Conservation (phyloP, 2,797 vertebrate species). For the Artibeus lituratus region DNA sequence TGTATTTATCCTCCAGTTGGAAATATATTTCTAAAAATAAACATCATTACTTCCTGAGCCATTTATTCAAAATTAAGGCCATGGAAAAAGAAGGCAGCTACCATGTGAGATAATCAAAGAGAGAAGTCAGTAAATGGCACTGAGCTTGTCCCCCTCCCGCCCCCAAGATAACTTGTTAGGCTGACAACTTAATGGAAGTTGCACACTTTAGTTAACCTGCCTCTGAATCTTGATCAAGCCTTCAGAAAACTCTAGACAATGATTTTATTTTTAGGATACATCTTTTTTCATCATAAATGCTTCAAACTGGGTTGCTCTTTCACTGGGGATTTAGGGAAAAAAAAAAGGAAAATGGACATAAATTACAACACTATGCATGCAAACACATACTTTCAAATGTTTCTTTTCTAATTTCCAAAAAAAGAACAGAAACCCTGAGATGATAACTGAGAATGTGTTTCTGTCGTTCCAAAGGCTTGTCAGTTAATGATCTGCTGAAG, state of each 20-base stretch:
- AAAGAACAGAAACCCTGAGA: background rate
- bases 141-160: background rate
- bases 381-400: slow-evolving; percentile 10
- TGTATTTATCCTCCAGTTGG: background rate
- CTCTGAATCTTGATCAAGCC: slow-evolving; percentile 70
- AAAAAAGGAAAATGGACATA: slow-evolving; percentile 53
- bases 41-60: background rate
- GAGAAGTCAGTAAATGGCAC: background rate
- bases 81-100: background rate
- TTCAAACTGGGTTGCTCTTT: slow-evolving; percentile 73
- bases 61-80: background rate
- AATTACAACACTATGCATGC: background rate
- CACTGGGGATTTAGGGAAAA: slow-evolving; percentile 54
- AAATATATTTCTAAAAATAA: background rate
- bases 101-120: background rate
- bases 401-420: background rate
- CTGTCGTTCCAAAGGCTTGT: background rate
- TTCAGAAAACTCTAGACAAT: slow-evolving; percentile 64
- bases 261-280: slow-evolving; percentile 69
- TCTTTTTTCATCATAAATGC: slow-evolving; percentile 65
- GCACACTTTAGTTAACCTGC: slow-evolving; percentile 48
- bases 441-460: background rate
- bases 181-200: background rate
- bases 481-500: background rate
- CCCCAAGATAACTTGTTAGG: background rate